Evolutionary conservation across 2,888 invertebrate genomes (phyloP), one percentile per base, ranked within the genome.

Genomic region (Apamea epomidion): DNA sequence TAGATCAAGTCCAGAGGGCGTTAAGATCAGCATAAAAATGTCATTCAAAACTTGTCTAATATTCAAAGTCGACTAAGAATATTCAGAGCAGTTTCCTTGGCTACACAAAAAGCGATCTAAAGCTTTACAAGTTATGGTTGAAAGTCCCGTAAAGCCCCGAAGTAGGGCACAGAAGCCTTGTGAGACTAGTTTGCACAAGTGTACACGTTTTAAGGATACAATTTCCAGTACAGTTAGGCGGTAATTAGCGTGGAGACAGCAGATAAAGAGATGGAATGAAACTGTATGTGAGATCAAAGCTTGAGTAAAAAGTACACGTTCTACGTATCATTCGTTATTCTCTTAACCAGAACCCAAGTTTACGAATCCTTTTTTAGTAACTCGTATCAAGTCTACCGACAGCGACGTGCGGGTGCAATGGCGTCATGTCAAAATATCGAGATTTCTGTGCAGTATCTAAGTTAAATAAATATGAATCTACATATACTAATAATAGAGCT

Each of bases 101-200:
- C 37, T 73, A 75, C 29, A 68, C 76, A 48, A 84, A 87, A 88
- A 74, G 54, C 32, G 16, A 82, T 64, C 76, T 79, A 54, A 76
- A 71, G 14, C 16, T 42, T 51, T n/a, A 37, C 3, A 32, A 48
- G 0, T 78, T 88, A 88, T 45, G 70, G 78, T 70, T 73, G 74
- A 75, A 80, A 88, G 51, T 89, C 45, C 83, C 58, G 79, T 81
- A 60, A 71, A 29, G 1, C 0, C 0, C 21, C 12, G 68, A 93
- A 91, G 90, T 91, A 88, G 92, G 93, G 79, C 93, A 89, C 87
- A 83, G 88, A 91, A 91, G 89, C 91, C 90, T 92, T 90, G 89
- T 86, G 79, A 82, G 84, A 80, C 85, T 77, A 92, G 92, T 94
- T 94, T 94, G 90, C 86, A 93, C 94, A 95, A 93, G 92, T 95